phyloP scores from a whole-genome alignment of 2,797 vertebrate species.

The Agapornis canus region DNA sequence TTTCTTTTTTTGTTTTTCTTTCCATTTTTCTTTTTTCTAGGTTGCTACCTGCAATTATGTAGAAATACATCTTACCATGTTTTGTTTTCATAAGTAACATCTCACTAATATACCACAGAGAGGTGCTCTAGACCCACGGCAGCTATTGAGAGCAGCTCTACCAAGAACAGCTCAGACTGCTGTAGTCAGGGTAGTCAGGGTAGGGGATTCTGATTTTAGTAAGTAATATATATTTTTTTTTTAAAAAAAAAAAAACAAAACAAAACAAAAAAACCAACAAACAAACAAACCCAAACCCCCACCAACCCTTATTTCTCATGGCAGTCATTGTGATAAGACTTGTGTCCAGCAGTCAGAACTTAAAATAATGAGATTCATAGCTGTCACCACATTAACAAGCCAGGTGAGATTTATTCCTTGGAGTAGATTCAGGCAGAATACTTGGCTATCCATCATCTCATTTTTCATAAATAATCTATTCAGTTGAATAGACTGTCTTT shows the following conservation, averaged over 20 bases:
- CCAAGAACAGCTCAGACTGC: conserved; percentile 42
- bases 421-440: conserved; percentile 49
- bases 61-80: neutral
- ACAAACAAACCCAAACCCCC: too few species aligned
- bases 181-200: conserved; percentile 51
- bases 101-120: conserved; percentile 72
- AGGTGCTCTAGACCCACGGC: conserved; percentile 78
- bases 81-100: neutral
- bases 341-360: conserved; percentile 61
- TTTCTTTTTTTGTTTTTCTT: neutral
- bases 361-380: conserved; percentile 71
- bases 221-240: neutral
- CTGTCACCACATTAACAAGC: conserved; percentile 52
- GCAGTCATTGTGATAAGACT: conserved; percentile 53
- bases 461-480: conserved; percentile 64
- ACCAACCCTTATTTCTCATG: conserved; percentile 20
- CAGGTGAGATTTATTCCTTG: conserved; percentile 45
- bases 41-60: neutral
- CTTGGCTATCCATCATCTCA: conserved; percentile 47
- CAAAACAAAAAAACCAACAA: neutral
- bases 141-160: neutral
- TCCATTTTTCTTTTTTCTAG: neutral
- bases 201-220: conserved; percentile 61
- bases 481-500: neutral
- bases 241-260: neutral